A percentile compares a stretch with the other conserved stretches of the same genome.
Evolutionary conservation across 1,140 invertebrate genomes (phyloP).

Genomic region (Pteromalus puparum): DNA sequence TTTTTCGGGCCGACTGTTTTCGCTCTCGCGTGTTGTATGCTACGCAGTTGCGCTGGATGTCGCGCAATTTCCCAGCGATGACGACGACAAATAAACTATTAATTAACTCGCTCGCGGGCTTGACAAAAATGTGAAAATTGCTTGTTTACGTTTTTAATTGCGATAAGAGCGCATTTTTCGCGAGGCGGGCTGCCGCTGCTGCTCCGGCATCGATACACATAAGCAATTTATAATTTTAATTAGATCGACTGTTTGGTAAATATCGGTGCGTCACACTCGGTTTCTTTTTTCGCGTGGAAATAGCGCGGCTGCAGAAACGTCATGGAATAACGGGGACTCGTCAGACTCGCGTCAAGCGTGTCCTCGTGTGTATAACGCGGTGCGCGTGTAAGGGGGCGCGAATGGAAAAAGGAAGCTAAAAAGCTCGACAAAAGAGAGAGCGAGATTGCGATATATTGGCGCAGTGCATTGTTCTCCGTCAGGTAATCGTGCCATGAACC

Average conservation of each 20-base stretch:
- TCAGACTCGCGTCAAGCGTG: not conserved
- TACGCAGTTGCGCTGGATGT: not conserved
- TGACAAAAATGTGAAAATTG: constrained; percentile 1
- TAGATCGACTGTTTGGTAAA: not conserved
- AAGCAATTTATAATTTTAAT: not conserved
- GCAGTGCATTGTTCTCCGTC: constrained; percentile 6
- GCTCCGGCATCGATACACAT: not conserved
- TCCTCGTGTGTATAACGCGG: not conserved
- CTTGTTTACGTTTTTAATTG: constrained; percentile 14
- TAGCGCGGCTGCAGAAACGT: not conserved
- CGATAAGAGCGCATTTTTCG: not conserved
- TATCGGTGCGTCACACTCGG: not conserved
- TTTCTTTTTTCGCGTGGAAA: not conserved
- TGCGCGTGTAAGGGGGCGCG: not conserved
- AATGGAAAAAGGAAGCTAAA: constrained; percentile 21
- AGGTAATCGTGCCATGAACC: not conserved
- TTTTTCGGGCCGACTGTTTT: not conserved
- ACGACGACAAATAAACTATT: constrained; percentile 24
- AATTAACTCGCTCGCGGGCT: constrained; percentile 12
- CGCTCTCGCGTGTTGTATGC: not conserved
- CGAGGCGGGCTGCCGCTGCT: not conserved
- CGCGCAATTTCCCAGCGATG: constrained; percentile 20
- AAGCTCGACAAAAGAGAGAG: constrained; percentile 9
- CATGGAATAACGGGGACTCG: not conserved
- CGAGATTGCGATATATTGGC: constrained; percentile 1